Base-by-base conservation (phyloP, 2,888 invertebrate species). In the Sceliomorpha sp. region DNA sequence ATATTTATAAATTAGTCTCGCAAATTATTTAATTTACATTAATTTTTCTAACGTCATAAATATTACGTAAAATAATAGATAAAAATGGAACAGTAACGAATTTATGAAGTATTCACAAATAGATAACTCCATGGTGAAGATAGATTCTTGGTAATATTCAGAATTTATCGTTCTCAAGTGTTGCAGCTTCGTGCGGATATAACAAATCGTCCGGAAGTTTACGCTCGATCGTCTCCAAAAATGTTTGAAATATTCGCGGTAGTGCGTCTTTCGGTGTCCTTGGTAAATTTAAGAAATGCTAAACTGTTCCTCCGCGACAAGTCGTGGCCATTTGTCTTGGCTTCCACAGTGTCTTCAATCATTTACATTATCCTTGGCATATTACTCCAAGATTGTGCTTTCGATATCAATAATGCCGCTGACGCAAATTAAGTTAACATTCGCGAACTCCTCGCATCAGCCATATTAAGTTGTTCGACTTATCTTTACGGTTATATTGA, bases 131-230 rank as follows among this genome's bases (percentile, higher is more conserved):
- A 44, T 29, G 3, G 20, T 31, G 60, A 64, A 66, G 56, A 56
- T 56, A 51, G 70, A 45, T 55, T 42, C 51, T 47, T 51, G 60
- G 70, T 60, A 70, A 70, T 60, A 56, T 37, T 14, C 31, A 34
- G 55, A 70, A 70, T 70, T 70, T 70, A 70, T 66, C 47, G 56
- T 37, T 45, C 45, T 60, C 40, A 45, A 70, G 70, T 56, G 60
- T 39, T 60, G 56, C 60, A 27, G 51, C 59, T 31, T 53, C 59
- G 55, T 63, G 60, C 66, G 74, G 77, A 75, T 78, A 73, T 78
- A 81, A 82, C 81, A 83, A 84, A 84, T 83, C 82, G 83, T 74
- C 78, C 77, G 83, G 80, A 84, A 84, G 80, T 80, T 81, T 79
- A 80, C 79, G 79, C 75, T 77, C 76, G 77, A 76, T 70, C 69